Conservation (phyloP, 2,113 vertebrate species). For the Rhagologus leucostigma region DNA sequence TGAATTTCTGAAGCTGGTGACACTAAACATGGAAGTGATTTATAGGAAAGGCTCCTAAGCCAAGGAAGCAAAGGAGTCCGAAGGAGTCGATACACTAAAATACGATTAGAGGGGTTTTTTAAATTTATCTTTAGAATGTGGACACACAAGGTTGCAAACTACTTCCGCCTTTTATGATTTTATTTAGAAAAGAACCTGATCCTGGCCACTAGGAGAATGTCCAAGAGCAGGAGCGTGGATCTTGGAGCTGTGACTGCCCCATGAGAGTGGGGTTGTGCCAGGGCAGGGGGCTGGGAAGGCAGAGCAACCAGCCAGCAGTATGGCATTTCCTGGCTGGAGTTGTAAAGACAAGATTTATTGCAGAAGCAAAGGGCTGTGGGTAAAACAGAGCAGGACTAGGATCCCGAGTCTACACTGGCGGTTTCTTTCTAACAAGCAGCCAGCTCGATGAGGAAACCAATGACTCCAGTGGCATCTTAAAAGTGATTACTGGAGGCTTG, state of each 20-base stretch:
- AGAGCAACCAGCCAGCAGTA: neutral
- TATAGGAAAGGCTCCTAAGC: neutral
- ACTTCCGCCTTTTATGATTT: neutral
- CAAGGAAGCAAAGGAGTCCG: neutral
- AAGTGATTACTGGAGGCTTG: neutral
- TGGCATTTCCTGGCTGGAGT: neutral
- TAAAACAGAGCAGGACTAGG: neutral
- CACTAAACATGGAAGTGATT: conserved; percentile 18
- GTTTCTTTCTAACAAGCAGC: neutral
- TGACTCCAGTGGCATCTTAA: neutral
- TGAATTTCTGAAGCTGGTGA: conserved; percentile 23
- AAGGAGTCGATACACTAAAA: neutral
- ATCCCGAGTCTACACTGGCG: neutral
- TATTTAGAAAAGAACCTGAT: neutral
- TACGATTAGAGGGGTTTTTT: neutral
- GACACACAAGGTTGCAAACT: neutral
- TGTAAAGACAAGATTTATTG: neutral
- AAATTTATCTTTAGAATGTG: neutral
- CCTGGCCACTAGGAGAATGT: neutral
- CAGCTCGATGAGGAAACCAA: neutral
- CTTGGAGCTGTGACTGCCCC: neutral
- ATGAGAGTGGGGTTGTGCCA: neutral
- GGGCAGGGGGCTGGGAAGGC: accelerated
- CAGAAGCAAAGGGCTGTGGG: neutral
- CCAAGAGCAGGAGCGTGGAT: accelerated